Percentiles rank a stretch among this genome's conserved stretches.
Evolutionary conservation across 2,797 vertebrate species (phyloP).

Genomic region (Pampus argenteus): DNA sequence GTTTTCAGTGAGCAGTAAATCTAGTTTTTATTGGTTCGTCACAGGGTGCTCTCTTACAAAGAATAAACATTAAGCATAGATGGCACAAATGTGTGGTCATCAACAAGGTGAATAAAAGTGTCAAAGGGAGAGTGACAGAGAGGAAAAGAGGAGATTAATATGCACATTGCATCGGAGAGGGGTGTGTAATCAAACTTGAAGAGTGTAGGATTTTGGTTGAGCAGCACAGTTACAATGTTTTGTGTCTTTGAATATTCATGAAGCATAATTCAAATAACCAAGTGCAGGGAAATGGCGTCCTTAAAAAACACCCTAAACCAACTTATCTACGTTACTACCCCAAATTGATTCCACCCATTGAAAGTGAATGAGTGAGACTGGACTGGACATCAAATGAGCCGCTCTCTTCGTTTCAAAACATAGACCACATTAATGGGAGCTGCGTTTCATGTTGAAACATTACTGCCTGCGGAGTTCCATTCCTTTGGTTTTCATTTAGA

Average conservation of each 20-base stretch:
- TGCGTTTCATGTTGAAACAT: constrained; percentile 54
- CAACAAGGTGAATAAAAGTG: constrained; percentile 74
- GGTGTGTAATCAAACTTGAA: constrained; percentile 56
- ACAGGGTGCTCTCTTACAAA: constrained; percentile 64
- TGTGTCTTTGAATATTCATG: not conserved
- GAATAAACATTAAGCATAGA: constrained; percentile 77
- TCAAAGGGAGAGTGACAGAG: constrained; percentile 51
- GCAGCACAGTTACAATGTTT: constrained; percentile 24
- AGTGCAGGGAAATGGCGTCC: not conserved
- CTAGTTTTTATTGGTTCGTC: constrained; percentile 69
- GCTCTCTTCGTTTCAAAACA: constrained; percentile 41
- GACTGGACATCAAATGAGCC: constrained; percentile 43
- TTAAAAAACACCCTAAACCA: constrained; percentile 26
- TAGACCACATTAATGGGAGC: constrained; percentile 54
- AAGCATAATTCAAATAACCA: not conserved
- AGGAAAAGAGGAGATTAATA: constrained; percentile 58
- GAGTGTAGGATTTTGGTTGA: constrained; percentile 57
- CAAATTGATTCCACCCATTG: constrained; percentile 45
- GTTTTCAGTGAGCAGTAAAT: constrained; percentile 73
- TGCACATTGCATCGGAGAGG: constrained; percentile 29
- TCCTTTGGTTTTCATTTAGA: constrained; percentile 61
- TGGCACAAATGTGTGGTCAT: constrained; percentile 59
- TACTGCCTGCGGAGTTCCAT: constrained; percentile 29
- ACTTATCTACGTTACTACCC: constrained; percentile 21
- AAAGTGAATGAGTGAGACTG: constrained; percentile 16